Evolutionary conservation across 2,888 invertebrate genomes (phyloP).

Genomic region (Xestia ashworthii): DNA sequence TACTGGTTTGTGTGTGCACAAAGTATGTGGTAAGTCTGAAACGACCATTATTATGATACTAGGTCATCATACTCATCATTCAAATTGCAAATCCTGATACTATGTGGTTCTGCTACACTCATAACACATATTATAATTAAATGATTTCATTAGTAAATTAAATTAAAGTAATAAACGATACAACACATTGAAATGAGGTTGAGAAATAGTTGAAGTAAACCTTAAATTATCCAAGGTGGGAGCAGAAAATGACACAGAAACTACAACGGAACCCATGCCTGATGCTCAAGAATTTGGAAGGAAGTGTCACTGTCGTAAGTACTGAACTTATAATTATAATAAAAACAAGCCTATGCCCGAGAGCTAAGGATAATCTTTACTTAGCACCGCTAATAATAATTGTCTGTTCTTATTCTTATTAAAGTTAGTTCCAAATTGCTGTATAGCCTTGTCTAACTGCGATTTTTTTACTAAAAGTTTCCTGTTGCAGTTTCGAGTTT

Average conservation of each 20-base stretch:
- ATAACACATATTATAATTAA: background rate
- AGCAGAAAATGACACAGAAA: constrained; percentile 59
- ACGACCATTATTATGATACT: background rate
- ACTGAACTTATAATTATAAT: constrained; percentile 13
- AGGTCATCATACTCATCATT: background rate
- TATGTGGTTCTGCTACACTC: background rate
- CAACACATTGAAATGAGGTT: too few species aligned
- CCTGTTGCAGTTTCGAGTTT: background rate
- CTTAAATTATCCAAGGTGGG: constrained; percentile 63
- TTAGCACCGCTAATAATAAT: background rate
- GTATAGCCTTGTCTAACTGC: background rate
- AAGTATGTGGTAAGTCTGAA: constrained; percentile 61
- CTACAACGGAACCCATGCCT: constrained; percentile 23
- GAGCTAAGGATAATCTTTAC: background rate
- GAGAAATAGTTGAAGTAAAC: background rate
- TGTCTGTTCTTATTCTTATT: too few species aligned
- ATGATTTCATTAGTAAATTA: background rate
- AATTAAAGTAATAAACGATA: background rate
- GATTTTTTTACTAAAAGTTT: background rate
- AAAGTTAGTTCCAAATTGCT: background rate
- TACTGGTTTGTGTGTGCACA: constrained; percentile 52
- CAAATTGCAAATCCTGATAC: background rate
- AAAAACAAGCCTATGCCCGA: background rate
- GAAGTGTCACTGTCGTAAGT: constrained; percentile 86
- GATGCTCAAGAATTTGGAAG: constrained; percentile 68